phyloP scores from a whole-genome alignment of 2,888 invertebrate species.

The Pherbina coryleti region DNA sequence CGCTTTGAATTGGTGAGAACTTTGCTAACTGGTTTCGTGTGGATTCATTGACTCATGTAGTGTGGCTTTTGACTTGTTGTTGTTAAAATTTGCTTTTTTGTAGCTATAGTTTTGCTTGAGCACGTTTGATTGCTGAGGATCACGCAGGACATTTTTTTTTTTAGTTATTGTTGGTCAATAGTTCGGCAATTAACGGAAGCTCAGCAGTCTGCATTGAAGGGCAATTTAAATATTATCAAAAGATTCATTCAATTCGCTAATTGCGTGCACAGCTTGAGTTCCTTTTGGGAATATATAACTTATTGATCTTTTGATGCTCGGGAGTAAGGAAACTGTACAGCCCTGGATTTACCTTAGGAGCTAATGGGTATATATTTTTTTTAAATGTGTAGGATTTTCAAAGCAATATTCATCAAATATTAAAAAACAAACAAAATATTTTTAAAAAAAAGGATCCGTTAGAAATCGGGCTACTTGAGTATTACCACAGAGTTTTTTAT shows the following conservation, averaged over 20 bases:
- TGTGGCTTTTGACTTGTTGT: neutral
- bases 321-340: no score
- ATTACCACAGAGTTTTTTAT: no score
- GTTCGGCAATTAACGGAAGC: conserved; percentile 3
- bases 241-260: conserved; percentile 14
- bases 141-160: neutral
- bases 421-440: no score
- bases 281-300: neutral
- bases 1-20: conserved; percentile 35
- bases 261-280: conserved; percentile 17
- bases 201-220: neutral
- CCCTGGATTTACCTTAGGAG: no score
- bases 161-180: conserved; percentile 30
- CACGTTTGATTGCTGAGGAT: neutral
- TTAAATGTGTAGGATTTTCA: no score
- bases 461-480: no score
- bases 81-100: neutral
- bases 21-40: conserved; percentile 21
- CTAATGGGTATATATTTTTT: no score
- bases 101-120: neutral
- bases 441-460: no score
- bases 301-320: neutral
- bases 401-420: no score
- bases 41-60: no score
- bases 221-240: conserved; percentile 25